Evolutionary conservation across 2,797 vertebrate species (phyloP).

Genomic region (Hephaestus fuliginosus): DNA sequence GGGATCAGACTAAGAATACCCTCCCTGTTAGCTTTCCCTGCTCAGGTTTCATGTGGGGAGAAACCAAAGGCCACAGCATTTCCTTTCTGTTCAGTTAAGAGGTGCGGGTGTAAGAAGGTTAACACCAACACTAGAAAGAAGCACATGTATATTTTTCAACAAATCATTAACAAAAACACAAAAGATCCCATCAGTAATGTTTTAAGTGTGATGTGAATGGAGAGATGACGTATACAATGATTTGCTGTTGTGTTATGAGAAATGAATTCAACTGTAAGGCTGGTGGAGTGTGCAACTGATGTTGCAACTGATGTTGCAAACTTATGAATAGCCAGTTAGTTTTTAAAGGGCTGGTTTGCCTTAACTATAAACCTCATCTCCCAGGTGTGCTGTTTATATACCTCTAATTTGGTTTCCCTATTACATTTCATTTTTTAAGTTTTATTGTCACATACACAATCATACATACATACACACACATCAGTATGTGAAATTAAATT

Average conservation of each 20-base stretch:
- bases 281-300: background rate
- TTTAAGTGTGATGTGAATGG: background rate
- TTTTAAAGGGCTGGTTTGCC: background rate
- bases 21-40: slow-evolving; percentile 61
- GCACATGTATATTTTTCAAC: background rate
- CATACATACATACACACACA: no score
- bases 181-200: background rate
- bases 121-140: background rate
- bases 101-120: slow-evolving; percentile 8
- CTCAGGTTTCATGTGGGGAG: slow-evolving; percentile 65
- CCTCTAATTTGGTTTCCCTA: background rate
- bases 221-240: background rate
- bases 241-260: background rate
- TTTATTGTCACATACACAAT: no score
- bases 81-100: slow-evolving; percentile 31
- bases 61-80: slow-evolving; percentile 40
- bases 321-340: background rate
- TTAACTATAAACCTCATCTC: background rate
- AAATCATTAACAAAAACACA: background rate
- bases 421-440: background rate
- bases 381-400: background rate
- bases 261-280: background rate
- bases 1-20: slow-evolving; percentile 69
- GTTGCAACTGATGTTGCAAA: no score
- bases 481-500: no score